Base-by-base conservation (phyloP, 30 jellyfish, hydroid and myxozoan genomes). In the Nemopilema nomurai region DNA sequence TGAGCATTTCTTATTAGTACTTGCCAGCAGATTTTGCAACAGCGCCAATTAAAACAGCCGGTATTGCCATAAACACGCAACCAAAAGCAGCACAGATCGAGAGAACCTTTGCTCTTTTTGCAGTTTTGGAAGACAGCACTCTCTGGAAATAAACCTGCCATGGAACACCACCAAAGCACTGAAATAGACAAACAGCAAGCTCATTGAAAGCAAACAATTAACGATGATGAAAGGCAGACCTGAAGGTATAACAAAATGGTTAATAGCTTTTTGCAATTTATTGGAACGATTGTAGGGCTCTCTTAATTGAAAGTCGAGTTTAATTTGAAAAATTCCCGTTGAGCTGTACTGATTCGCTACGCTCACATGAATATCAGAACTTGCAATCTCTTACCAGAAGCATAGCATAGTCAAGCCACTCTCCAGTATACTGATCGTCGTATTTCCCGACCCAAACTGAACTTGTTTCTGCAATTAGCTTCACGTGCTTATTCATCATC, bases 81-180 rank as follows among this genome's bases (percentile, higher is more conserved):
- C 97, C 98, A 88, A 92, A 77, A 66, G 98, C 88, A 75, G 97
- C 96, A 49, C 79, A 31, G 28, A 87, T 81, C 0, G 97, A 87
- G 50, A 84, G 67, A 49, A 53, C 28, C 71, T 84, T 94, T 4
- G 98, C 98, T 18, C 77, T 30, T 64, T 69, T 71, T 72, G 90
- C 82, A 18, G 97, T 49, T 68, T 87, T 92, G 26, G 97, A 75
- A 1, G 98, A 87, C 80, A 92, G 71, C 0, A 92, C 97, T 28
- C 97, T 51, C 67, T 92, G 98, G 51, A 92, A 92, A 66, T 92
- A 92, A 1, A 88, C 98, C 72, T 92, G 98, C 98, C 98, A 92
- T 16, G 98, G 98, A 29, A 92, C 81, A 24, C 98, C 98, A 22
- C 98, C 98, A 70, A 92, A 74, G 28, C 84, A 49, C 98, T 92